Base-by-base conservation (phyloP, 1,140 invertebrate species). In the Periplaneta americana region DNA sequence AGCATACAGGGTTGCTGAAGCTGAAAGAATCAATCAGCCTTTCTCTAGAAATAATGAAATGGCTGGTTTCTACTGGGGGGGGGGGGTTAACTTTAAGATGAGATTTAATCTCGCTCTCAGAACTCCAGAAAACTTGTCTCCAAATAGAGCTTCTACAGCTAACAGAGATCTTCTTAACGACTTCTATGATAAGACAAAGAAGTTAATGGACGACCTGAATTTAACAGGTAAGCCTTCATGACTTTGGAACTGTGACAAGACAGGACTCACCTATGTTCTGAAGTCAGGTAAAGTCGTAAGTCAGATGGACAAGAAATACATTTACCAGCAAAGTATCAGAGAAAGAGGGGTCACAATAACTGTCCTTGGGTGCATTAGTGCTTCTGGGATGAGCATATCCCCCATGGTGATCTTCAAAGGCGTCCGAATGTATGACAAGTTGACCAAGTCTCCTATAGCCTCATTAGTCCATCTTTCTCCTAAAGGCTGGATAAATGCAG, bases 321-420 rank as follows among this genome's bases (percentile, higher is more conserved):
- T 39, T 6, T 4, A 2, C 18, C 11, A 39, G 5, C 37, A 39
- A 39, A 39, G 37, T 1, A 15, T 17, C 18, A 17, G 1, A 15
- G 34, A 34, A 33, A 36, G 22, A 11, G 36, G 76, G 28, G 10
- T 8, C 13, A 10, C 36, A 18, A 36, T 18, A 34, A 78, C 74
- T 2, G 11, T 75, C 11, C 74, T 75, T 1, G 11, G 74, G 11
- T 75, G 86, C 81, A 88, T 9, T 84, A 86, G 80, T 84, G 85
- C 34, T 88, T 88, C 83, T 1, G 37, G 18, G 18, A 4, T 39
- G 37, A 39, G 4, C 37, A 85, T 88, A 74, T 86, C 86, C 8
- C 85, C 88, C 37, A 87, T 86, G 84, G 86, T 88, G 34, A 57
- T 88, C 28, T 90, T 88, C 80, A 87, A 87, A 82, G 86, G 87